Evolutionary conservation across 2,797 vertebrate genomes (phyloP).

Genomic region (Nannoperca australis): DNA sequence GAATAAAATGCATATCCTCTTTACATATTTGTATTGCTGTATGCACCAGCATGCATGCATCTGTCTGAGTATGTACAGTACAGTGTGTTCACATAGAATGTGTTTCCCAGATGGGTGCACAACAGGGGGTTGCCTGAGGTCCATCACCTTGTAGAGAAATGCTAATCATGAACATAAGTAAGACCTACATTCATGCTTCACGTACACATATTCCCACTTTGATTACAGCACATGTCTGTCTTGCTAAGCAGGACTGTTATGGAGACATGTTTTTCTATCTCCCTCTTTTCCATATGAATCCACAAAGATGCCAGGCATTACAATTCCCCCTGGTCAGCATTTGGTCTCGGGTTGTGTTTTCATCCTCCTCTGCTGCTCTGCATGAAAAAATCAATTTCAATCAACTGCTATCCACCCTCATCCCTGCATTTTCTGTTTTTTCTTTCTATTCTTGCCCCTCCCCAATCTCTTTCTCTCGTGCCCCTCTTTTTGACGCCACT

Average conservation of each 20-base stretch:
- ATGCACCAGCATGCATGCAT: constrained; percentile 3
- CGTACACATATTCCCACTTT: constrained; percentile 30
- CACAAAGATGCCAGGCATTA: constrained; percentile 21
- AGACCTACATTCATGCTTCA: constrained; percentile 2
- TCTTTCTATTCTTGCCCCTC: neutral
- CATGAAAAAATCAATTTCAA: constrained; percentile 57
- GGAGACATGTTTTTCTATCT: neutral
- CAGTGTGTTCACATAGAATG: constrained; percentile 12
- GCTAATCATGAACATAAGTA: constrained; percentile 63
- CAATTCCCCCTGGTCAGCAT: constrained; percentile 53
- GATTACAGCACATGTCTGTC: constrained; percentile 56
- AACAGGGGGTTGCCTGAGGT: constrained; percentile 54
- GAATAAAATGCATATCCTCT: neutral
- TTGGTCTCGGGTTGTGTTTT: constrained; percentile 38
- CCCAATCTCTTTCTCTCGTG: neutral
- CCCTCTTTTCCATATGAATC: constrained; percentile 27
- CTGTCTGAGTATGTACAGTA: neutral
- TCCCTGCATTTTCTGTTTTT: constrained; percentile 22
- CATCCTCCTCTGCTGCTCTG: constrained; percentile 33
- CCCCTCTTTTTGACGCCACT: neutral
- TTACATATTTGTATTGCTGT: neutral
- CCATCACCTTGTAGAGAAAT: constrained; percentile 64
- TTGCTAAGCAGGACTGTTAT: constrained; percentile 46
- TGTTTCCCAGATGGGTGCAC: constrained; percentile 57
- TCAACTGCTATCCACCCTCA: constrained; percentile 37